These are phyloP conservation scores for Mechanitis mazaeus DNA, from an alignment of 2,888 invertebrate species.

Conservation along the genomic window DNA sequence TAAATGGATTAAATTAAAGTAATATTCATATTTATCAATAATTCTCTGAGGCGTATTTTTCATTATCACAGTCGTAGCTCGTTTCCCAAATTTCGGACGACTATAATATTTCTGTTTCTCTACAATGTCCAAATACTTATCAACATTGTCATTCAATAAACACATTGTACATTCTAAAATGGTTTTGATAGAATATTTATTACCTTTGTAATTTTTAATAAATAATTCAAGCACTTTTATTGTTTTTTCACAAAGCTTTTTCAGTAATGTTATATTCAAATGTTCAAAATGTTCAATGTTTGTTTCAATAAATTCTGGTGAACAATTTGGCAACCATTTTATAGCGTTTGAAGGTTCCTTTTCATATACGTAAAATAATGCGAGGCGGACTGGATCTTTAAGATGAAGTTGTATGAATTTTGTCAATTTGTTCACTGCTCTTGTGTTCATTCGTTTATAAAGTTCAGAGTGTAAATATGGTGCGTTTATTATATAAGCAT, in stretches of 20 bases:
- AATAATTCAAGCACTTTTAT: slow-evolving; percentile 38
- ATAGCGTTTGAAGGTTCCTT: slow-evolving; percentile 35
- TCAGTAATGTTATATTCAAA: slow-evolving; percentile 35
- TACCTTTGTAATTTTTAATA: slow-evolving; percentile 24
- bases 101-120: slow-evolving; percentile 29
- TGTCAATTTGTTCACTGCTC: slow-evolving; percentile 48
- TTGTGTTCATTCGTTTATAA: slow-evolving; percentile 50
- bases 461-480: slow-evolving; percentile 46
- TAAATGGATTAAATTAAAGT: slow-evolving; percentile 40
- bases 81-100: slow-evolving; percentile 36
- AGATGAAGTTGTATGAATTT: slow-evolving; percentile 48
- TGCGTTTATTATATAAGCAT: slow-evolving; percentile 54
- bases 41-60: slow-evolving; percentile 42
- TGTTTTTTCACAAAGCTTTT: slow-evolving; percentile 50
- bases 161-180: slow-evolving; percentile 38
- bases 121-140: slow-evolving; percentile 44
- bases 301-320: slow-evolving; percentile 43
- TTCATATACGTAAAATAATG: slow-evolving; percentile 49
- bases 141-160: slow-evolving; percentile 40
- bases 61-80: slow-evolving; percentile 45
- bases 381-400: slow-evolving; percentile 46
- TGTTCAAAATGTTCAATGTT: slow-evolving; percentile 35
- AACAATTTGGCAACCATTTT: slow-evolving; percentile 58
- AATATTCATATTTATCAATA: slow-evolving; percentile 43
- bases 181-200: slow-evolving; percentile 29